Base-by-base conservation (phyloP, 2,113 vertebrate genomes). In the Madoqua kirkii region DNA sequence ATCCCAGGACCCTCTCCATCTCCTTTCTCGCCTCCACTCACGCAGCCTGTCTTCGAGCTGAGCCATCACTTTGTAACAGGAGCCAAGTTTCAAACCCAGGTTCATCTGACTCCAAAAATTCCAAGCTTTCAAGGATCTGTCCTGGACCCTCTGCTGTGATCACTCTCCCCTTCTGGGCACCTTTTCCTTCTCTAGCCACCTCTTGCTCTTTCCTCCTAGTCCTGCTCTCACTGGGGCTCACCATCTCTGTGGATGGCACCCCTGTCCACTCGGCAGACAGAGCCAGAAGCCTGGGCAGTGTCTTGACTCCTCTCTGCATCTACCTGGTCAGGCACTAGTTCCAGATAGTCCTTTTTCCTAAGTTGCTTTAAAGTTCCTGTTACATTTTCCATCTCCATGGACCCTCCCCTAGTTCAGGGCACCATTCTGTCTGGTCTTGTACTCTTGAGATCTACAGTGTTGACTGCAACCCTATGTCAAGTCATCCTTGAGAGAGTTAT, bases 121-220 rank as follows among this genome's bases (percentile, higher is more conserved):
- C 57, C 78, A 29, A 3, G 31, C 55, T 71, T 52, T 31, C 57
- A 25, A 52, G 21, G 45, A 12, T 7, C 52, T 19, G 9, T 10
- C 52, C 87, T 16, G 17, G 36, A 74, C 33, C 81, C 33, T 62
- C 55, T 29, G 33, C 21, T 91, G 78, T 33, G 43, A 2, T 54
- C 15, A 0, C 27, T 33, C 7, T 1, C 29, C 71, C 9, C 48
- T 40, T 19, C 60, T 23, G 64, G 25, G 36, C 1, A 2, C 6
- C 29, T 79, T 52, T 25, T n/a, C 25, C 19, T 23, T 12, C 52
- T 3, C 14, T 36, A 6, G 11, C 62, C 21, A 17, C 7, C 40
- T 87, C 82, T 31, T 0, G 1, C 21, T 74, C 14, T 6, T n/a
- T 7, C 9, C 89, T 64, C 15, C 27, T 36, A 21, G 62, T 13